Conservation (phyloP, 2,797 vertebrate species). For the Neostethus bicornis region DNA sequence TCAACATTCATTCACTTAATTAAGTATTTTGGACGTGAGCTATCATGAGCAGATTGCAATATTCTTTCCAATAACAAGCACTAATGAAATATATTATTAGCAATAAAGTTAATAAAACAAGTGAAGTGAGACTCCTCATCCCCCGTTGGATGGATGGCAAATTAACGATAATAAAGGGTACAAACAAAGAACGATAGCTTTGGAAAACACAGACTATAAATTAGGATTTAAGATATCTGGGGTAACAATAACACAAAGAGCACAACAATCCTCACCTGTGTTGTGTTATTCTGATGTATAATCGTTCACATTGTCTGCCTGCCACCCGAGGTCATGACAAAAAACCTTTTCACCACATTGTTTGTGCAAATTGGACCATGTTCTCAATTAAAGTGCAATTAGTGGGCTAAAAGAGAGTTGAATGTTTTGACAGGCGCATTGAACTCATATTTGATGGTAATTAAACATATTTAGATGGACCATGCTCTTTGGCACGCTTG, state of each 20-base stretch:
- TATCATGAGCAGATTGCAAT: slow-evolving; percentile 74
- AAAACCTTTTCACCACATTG: slow-evolving; percentile 26
- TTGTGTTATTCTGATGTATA: slow-evolving; percentile 19
- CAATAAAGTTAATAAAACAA: slow-evolving; percentile 77
- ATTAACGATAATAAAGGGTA: slow-evolving; percentile 58
- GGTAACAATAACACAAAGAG: neutral
- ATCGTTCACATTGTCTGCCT: slow-evolving; percentile 35
- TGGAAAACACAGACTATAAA: slow-evolving; percentile 29
- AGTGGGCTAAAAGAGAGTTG: slow-evolving; percentile 36
- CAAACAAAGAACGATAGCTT: slow-evolving; percentile 40
- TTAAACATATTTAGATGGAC: slow-evolving; percentile 43
- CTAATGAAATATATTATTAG: slow-evolving; percentile 78
- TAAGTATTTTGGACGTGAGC: slow-evolving; percentile 73
- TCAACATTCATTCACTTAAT: slow-evolving; percentile 76
- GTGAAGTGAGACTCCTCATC: slow-evolving; percentile 69
- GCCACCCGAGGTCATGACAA: slow-evolving; percentile 23
- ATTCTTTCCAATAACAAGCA: slow-evolving; percentile 70
- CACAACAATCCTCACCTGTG: neutral
- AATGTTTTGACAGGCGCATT: slow-evolving; percentile 42
- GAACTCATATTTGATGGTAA: slow-evolving; percentile 36
- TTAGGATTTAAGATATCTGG: slow-evolving; percentile 16
- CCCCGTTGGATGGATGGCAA: slow-evolving; percentile 58
- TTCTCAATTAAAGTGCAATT: slow-evolving; percentile 66
- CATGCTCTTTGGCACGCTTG: slow-evolving; percentile 5
- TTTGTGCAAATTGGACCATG: slow-evolving; percentile 53